Evolutionary conservation across 1,140 invertebrate genomes (phyloP), one percentile per base, ranked within the genome.

Genomic region (Thalassaphorura encarpata): DNA sequence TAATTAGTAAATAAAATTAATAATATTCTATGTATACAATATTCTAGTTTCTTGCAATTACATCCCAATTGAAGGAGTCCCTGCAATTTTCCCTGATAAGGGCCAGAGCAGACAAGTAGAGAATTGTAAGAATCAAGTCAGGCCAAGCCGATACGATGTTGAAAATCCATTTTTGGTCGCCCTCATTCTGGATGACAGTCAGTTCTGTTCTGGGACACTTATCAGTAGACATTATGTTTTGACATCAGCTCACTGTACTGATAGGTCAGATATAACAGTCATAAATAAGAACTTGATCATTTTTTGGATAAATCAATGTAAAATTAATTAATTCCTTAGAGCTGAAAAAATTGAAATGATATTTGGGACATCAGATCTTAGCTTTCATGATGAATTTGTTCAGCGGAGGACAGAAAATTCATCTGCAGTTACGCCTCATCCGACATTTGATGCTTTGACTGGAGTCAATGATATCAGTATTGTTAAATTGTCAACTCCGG

Each of bases 31-130:
- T 13, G 13, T 8, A 42, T 13, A 6, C 41, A 6, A n/a, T 19
- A 6, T 42, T 11, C 13, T 19, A 42, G 41, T 19, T n/a, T 11
- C 41, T 23, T 48, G 46, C 28, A 5, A 5, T 18, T 48, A 19
- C 23, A 27, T 24, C 8, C 24, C 16, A 8, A 24, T 48, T 27
- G 46, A 19, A 4, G 28, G 6, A 24, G 46, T 27, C 26, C 18
- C 41, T n/a, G 8, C 42, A 18, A 27, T 48, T 48, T 48, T 24
- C 46, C 46, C 13, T 29, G 36, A 52, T 26, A 15, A 52, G 21
- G 19, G 33, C 33, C 11, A 36, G n/a, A 36, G 33, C n/a, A 36
- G n/a, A 36, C n/a, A n/a, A n/a, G 33, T 36, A 11, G 33, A n/a
- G 11, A 11, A 11, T n/a, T 36, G 33, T 36, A n/a, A 24, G 26